phyloP scores from a whole-genome alignment of 2,888 invertebrate species.

The Eupithecia centaureata region DNA sequence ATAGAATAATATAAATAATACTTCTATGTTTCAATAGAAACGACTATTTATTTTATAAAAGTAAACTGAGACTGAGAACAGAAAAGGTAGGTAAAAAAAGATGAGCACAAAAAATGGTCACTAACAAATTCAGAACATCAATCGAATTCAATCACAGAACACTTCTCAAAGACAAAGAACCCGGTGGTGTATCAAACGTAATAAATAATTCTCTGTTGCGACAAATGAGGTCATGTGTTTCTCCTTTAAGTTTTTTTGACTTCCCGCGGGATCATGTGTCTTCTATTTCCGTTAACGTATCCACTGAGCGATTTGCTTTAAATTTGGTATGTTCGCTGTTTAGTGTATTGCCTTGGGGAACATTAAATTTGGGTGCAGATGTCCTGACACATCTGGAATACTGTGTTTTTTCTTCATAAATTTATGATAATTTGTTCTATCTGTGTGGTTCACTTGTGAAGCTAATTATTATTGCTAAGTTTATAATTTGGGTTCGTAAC shows the following conservation, averaged over 20 bases:
- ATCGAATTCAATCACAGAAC: constrained; percentile 66
- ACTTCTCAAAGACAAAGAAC: constrained; percentile 66
- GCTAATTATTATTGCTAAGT: constrained; percentile 30
- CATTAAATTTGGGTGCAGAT: constrained; percentile 77
- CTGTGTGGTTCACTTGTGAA: constrained; percentile 29
- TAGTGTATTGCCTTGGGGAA: constrained; percentile 78
- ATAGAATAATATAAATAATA: background rate
- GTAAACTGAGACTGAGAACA: background rate
- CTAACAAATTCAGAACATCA: constrained; percentile 34
- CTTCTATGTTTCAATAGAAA: background rate
- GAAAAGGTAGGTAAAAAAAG: background rate
- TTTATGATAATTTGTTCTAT: constrained; percentile 39
- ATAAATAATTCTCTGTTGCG: constrained; percentile 81
- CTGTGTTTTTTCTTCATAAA: constrained; percentile 29
- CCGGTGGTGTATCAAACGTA: constrained; percentile 76
- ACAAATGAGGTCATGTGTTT: constrained; percentile 84
- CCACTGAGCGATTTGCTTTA: constrained; percentile 81
- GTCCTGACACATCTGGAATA: constrained; percentile 72
- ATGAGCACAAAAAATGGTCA: constrained; percentile 1
- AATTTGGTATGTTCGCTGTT: constrained; percentile 82
- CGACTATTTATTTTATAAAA: background rate
- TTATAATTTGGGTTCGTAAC: constrained; percentile 19
- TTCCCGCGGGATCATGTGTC: constrained; percentile 83
- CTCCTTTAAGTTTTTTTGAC: constrained; percentile 79
- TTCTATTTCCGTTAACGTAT: constrained; percentile 83